Evolutionary conservation across 2,113 vertebrate genomes (phyloP), one percentile per base, ranked within the genome.

Genomic region (Passer montanus): DNA sequence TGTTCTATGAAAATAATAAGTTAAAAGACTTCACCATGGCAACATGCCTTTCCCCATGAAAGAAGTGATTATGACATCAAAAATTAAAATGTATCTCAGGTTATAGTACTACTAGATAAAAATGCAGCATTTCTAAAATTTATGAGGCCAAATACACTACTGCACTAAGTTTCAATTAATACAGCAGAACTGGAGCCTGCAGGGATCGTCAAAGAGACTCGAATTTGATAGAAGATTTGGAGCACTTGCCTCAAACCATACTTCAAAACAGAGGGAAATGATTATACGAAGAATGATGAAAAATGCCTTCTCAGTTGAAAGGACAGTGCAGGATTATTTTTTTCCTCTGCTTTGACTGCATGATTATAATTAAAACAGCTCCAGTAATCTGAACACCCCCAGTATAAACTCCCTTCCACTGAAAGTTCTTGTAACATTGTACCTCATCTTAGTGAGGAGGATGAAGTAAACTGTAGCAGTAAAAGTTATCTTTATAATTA

Each of bases 271-370:
- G 56, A 74, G 44, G 52, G 74, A 96, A 93, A 89, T 37, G 5
- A 72, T 93, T 78, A 95, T 33, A 63, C 33, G 35, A 90, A 59
- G 66, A 90, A 82, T 62, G 68, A 84, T 84, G 67, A 94, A 92
- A 97, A 95, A 84, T 77, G 58, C 43, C 63, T 88, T 90, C 53
- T 84, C 59, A 53, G 47, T 44, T 91, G 73, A 97, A 95, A 96
- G 47, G 22, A 70, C 47, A 80, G 35, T 14, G 10, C 10, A 73
- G 41, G 47, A 41, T 72, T 80, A 41, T 75, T 44, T 64, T 60
- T 58, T 33, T 7, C 14, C 41, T 20, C 56, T 56, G 11, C 47
- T 77, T 82, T 91, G 87, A 58, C 46, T 58, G n/a, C 23, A 17
- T 39, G 33, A 58, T 68, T 89, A 77, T 77, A 80, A 91, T 90